These are phyloP conservation scores for Rhagonycha fulva DNA, from an alignment of 2,888 invertebrate genomes.

Conservation along the genomic window DNA sequence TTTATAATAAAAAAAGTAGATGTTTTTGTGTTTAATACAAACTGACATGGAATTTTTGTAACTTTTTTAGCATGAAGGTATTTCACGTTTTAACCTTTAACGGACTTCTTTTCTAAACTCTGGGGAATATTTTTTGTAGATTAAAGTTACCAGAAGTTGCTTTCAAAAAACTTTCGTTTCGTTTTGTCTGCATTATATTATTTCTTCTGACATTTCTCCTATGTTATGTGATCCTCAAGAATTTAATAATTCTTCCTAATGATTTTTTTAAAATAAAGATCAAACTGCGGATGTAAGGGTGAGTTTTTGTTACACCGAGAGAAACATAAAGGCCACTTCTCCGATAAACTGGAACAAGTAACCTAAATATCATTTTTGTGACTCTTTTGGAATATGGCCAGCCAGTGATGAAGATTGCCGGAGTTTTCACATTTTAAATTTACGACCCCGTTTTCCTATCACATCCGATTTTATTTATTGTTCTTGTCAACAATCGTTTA, in stretches of 20 bases:
- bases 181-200: background rate
- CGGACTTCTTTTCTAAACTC: background rate
- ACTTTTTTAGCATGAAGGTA: background rate
- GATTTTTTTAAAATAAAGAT: background rate
- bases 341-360: too few relatives aligned
- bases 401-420: background rate
- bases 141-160: background rate
- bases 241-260: background rate
- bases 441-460: background rate
- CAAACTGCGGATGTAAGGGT: background rate
- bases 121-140: background rate
- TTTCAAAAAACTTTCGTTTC: background rate
- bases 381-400: background rate
- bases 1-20: background rate
- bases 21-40: background rate
- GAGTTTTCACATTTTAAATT: background rate
- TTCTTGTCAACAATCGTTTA: background rate
- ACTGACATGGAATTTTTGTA: background rate
- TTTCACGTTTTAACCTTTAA: background rate
- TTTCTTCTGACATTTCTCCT: background rate
- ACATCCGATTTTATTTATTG: background rate
- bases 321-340: too few relatives aligned
- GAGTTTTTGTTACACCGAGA: background rate
- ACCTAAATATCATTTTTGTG: background rate
- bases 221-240: background rate